Evolutionary conservation across 37 sponge, comb jelly and placozoan genomes (phyloP).

Genomic region (Geodia barretti): DNA sequence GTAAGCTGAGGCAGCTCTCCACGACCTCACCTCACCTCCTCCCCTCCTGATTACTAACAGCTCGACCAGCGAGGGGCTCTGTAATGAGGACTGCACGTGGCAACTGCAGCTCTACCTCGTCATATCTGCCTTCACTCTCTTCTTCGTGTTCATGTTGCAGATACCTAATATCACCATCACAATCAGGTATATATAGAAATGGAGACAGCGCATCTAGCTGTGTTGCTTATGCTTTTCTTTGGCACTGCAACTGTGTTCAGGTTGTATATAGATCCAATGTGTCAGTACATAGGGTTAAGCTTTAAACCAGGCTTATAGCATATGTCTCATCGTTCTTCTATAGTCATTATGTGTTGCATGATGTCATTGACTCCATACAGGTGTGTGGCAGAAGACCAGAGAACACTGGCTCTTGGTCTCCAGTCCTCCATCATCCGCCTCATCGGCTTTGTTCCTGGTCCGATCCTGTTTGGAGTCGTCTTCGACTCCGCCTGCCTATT

Average conservation of each 20-base stretch:
- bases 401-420: conserved; percentile 31
- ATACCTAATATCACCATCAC: conserved; percentile 13
- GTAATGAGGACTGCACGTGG: conserved; percentile 9
- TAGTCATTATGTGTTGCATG: neutral
- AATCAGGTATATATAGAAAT: conserved; percentile 18
- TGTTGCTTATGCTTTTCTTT: neutral
- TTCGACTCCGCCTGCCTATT: conserved; percentile 46
- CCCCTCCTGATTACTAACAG: neutral
- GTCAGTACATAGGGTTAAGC: too few relatives aligned
- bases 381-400: conserved; percentile 58
- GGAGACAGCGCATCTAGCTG: neutral
- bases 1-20: neutral
- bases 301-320: too few relatives aligned
- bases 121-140: neutral
- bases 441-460: conserved; percentile 58
- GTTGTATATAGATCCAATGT: too few relatives aligned
- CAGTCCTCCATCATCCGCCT: conserved; percentile 42
- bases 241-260: neutral
- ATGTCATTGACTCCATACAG: conserved; percentile 7
- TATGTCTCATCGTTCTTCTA: neutral
- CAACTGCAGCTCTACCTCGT: neutral
- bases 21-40: neutral
- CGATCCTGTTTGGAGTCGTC: conserved; percentile 50
- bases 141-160: conserved; percentile 2
- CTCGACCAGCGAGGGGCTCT: conserved; percentile 12